Evolutionary conservation across 2,113 vertebrate genomes (phyloP).

Genomic region (Gymnocephalus cernua): DNA sequence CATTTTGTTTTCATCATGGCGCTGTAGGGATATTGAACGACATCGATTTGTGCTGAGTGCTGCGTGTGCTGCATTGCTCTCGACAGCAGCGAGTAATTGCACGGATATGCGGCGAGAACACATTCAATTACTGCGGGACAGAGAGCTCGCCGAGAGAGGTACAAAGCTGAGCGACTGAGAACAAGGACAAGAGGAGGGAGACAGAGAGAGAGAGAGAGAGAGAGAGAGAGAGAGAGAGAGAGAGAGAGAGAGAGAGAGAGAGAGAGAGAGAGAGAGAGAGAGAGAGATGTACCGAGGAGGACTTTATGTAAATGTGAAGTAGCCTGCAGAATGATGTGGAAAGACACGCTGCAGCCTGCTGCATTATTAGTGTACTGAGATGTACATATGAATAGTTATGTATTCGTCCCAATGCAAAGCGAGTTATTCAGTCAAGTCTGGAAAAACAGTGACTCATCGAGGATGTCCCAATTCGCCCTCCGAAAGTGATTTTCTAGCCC

Average conservation of each 20-base stretch:
- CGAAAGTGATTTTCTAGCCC: background rate
- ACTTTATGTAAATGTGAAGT: constrained; percentile 13
- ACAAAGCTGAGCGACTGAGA: constrained; percentile 21
- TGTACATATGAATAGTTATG: too few relatives aligned
- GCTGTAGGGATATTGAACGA: constrained; percentile 34
- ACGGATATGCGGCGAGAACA: constrained; percentile 45
- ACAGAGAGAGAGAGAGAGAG: background rate
- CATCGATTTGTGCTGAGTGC: constrained; percentile 61
- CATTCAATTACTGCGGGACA: constrained; percentile 66
- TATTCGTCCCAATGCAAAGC: too few relatives aligned
- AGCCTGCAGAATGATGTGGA: background rate
- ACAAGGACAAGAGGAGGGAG: background rate
- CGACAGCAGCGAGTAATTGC: constrained; percentile 52
- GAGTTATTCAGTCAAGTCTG: background rate
- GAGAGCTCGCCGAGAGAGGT: constrained; percentile 30
- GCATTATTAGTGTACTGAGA: background rate
- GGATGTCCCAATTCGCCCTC: background rate
- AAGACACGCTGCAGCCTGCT: background rate
- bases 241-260: background rate
- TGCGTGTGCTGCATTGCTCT: constrained; percentile 56
- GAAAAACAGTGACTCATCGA: constrained; percentile 33
- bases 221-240: background rate
- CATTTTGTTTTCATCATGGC: constrained; percentile 1
- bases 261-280: background rate
- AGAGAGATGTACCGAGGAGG: background rate